Conservation (phyloP, 2,888 invertebrate species). For the Zeuzera pyrina region DNA sequence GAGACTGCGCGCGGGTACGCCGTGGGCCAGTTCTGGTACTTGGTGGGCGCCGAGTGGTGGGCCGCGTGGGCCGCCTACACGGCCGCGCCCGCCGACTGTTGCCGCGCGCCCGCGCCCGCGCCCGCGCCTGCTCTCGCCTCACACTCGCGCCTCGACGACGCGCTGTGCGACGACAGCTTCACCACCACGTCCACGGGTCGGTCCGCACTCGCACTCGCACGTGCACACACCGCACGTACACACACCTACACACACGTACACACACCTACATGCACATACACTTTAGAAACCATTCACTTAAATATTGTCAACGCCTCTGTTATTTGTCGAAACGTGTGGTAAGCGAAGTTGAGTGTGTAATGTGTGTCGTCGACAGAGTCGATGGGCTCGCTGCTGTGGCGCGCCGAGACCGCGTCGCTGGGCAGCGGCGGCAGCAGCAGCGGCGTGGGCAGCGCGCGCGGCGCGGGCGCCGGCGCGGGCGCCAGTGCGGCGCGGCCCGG, state of each 20-base stretch:
- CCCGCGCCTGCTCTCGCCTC: slow-evolving; percentile 38
- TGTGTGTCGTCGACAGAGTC: slow-evolving; percentile 56
- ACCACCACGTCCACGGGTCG: slow-evolving; percentile 73
- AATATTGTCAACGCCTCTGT: too few species aligned
- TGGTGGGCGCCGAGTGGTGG: slow-evolving; percentile 92
- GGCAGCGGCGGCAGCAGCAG: slow-evolving; percentile 80
- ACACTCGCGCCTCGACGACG: slow-evolving; percentile 67
- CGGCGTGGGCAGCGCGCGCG: slow-evolving; percentile 68
- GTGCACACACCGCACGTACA: too few species aligned
- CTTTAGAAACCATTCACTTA: too few species aligned
- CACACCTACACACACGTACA: too few species aligned
- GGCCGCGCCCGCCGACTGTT: slow-evolving; percentile 41
- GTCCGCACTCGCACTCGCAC: too few species aligned
- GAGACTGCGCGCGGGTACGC: slow-evolving; percentile 83
- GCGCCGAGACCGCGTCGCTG: slow-evolving; percentile 73
- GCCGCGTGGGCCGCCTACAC: slow-evolving; percentile 83
- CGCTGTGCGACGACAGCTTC: slow-evolving; percentile 80
- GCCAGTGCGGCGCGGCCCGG: slow-evolving; percentile 66
- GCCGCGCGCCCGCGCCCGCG: slow-evolving; percentile 32
- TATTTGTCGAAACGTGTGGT: too few species aligned
- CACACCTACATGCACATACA: too few species aligned
- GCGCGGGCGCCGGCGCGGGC: slow-evolving; percentile 15
- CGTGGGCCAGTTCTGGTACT: slow-evolving; percentile 92
- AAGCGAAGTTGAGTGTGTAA: slow-evolving; percentile 1
- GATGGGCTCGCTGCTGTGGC: slow-evolving; percentile 75